phyloP scores from a whole-genome alignment of 2,113 vertebrate species.

The Charadrius vociferus region DNA sequence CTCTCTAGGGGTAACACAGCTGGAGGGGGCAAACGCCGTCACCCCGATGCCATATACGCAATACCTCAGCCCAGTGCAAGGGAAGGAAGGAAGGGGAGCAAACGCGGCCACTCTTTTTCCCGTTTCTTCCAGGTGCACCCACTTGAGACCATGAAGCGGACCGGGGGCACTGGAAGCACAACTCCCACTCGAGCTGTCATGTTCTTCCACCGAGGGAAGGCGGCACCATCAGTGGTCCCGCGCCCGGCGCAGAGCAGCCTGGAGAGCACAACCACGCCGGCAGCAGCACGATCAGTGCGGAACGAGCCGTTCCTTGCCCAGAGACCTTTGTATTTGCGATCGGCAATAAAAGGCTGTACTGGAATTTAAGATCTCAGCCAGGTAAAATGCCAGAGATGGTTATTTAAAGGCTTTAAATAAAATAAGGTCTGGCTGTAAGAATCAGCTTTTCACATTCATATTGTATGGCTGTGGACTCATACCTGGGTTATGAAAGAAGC shows the following conservation, averaged over 20 bases:
- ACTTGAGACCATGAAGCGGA: neutral
- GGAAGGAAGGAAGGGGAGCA: neutral
- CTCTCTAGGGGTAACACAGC: neutral
- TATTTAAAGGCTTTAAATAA: conserved; percentile 45
- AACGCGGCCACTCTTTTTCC: neutral
- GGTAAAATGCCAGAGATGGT: conserved; percentile 49
- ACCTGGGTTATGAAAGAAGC: conserved; percentile 25
- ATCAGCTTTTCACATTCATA: conserved; percentile 11
- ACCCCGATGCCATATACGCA: neutral
- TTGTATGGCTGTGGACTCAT: neutral
- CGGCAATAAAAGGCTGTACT: conserved; percentile 30
- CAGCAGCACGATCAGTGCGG: neutral
- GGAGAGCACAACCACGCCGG: neutral
- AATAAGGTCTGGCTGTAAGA: neutral
- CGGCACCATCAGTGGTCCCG: no score
- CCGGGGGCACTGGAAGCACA: neutral
- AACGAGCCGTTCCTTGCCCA: conserved; percentile 21
- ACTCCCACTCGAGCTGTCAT: neutral
- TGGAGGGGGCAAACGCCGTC: neutral
- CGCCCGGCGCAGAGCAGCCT: neutral
- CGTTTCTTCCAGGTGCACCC: neutral
- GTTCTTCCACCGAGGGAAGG: neutral
- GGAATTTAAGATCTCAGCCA: conserved; percentile 21
- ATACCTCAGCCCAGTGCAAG: neutral
- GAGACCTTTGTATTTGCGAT: conserved; percentile 32